Percentiles rank a stretch among this genome's conserved stretches.
Evolutionary conservation across 92 coral and sea anemone species (phyloP).

Genomic region (Galaxea fascicularis): DNA sequence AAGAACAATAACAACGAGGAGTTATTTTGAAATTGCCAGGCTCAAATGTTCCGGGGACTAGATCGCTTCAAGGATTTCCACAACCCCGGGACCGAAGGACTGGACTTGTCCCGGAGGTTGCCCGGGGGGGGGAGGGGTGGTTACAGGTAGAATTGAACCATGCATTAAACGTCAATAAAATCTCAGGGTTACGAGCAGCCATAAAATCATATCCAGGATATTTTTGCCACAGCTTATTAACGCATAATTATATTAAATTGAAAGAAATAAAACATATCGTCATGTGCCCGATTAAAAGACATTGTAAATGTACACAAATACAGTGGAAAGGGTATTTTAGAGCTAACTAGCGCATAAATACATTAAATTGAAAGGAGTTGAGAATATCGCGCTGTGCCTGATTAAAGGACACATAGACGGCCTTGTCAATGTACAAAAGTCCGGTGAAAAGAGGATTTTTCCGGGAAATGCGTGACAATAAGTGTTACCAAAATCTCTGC

Average conservation of each 20-base stretch:
- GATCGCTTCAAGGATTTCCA: no score
- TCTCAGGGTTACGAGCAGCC: neutral
- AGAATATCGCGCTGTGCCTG: neutral
- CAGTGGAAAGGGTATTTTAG: no score
- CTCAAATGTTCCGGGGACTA: no score
- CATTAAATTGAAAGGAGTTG: neutral
- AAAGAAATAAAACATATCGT: no score
- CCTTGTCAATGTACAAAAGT: slow-evolving; percentile 12
- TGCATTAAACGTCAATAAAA: neutral
- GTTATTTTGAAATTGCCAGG: no score
- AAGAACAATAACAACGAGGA: no score
- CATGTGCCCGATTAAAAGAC: no score
- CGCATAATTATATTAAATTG: neutral
- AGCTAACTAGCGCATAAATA: neutral
- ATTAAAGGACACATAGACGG: neutral
- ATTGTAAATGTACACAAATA: no score
- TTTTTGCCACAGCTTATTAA: neutral
- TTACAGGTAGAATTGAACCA: no score
- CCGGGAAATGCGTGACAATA: slow-evolving; percentile 37
- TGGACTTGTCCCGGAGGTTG: no score
- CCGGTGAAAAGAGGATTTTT: slow-evolving; percentile 71
- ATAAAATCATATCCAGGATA: neutral
- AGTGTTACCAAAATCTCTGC: slow-evolving; percentile 55
- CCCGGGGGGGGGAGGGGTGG: no score
- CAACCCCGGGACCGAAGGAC: no score